These are phyloP conservation scores for Trichoplusia ni DNA, from an alignment of 1,140 invertebrate species.

Conservation along the genomic window DNA sequence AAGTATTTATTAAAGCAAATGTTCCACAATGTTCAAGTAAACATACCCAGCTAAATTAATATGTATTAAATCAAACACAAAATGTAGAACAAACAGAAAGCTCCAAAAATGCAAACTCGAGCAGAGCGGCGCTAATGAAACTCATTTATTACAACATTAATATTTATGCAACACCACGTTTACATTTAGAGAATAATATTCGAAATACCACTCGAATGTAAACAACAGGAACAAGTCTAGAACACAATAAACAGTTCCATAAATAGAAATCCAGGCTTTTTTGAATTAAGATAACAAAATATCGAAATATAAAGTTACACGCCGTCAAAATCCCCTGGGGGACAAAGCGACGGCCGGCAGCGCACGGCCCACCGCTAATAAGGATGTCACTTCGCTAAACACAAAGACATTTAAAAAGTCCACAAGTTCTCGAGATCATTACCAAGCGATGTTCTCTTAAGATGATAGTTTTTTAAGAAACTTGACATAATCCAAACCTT, in stretches of 20 bases:
- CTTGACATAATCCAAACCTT: no score
- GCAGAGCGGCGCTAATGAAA: conserved; percentile 7
- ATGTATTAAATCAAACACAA: not conserved
- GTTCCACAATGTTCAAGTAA: no score
- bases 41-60: no score
- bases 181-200: conserved; percentile 8
- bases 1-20: no score
- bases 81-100: not conserved
- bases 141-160: conserved; percentile 15
- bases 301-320: conserved; percentile 31
- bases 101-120: not conserved
- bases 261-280: conserved; percentile 27
- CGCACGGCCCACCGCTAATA: not conserved
- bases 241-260: conserved; percentile 3
- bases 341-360: conserved; percentile 13
- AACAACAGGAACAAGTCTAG: not conserved
- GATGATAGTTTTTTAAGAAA: no score
- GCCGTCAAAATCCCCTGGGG: conserved; percentile 15
- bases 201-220: not conserved
- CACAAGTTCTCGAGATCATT: no score
- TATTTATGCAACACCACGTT: conserved; percentile 12
- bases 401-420: no score
- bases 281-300: conserved; percentile 33
- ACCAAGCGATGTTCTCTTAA: no score
- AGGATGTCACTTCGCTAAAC: not conserved